phyloP scores from a whole-genome alignment of 2,113 vertebrate species.

The Epinephelus lanceolatus region DNA sequence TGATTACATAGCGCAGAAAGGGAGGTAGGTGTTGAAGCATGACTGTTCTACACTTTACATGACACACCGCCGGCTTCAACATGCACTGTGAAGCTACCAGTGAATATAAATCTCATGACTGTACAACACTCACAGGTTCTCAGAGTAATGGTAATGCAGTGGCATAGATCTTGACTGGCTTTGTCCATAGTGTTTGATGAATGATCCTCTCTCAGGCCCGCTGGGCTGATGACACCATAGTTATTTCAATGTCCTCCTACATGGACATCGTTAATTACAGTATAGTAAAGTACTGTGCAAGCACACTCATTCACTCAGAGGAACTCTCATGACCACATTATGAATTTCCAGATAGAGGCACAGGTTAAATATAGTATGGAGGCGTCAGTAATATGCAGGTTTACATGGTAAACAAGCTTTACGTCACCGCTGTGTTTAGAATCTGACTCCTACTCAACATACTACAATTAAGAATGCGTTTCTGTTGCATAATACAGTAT shows the following conservation, averaged over 20 bases:
- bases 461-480: not conserved
- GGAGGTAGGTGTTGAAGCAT: not conserved
- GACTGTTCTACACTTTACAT: not conserved
- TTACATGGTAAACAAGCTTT: not conserved
- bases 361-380: not conserved
- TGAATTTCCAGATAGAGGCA: not conserved
- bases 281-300: constrained; percentile 11
- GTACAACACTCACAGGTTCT: constrained; percentile 1
- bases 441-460: not conserved
- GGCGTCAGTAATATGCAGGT: not conserved
- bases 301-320: not conserved
- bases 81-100: not conserved
- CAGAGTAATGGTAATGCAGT: constrained; percentile 20
- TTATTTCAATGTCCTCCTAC: constrained; percentile 57
- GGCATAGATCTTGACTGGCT: constrained; percentile 25
- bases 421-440: not conserved
- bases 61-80: not conserved
- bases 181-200: constrained; percentile 44
- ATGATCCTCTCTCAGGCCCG: constrained; percentile 50
- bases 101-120: constrained; percentile 7
- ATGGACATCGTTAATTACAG: constrained; percentile 24
- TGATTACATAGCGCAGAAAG: not conserved
- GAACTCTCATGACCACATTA: not conserved
- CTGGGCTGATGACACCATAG: constrained; percentile 43
- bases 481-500: not conserved